phyloP scores from a whole-genome alignment of 2,797 vertebrate species.

The Sebastes alutus region DNA sequence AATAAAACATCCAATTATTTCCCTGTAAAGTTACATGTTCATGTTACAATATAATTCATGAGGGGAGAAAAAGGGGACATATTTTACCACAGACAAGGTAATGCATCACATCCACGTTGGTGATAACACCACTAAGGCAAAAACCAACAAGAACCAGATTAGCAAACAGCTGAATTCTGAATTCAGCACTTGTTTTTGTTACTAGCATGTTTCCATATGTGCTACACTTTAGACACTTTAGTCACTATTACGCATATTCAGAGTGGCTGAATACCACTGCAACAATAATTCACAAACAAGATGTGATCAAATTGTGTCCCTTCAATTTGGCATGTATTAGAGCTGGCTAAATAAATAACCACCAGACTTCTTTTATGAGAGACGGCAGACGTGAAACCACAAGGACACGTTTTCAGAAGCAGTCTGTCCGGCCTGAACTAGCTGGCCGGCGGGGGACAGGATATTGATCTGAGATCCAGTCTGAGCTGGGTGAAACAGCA shows the following conservation, averaged over 20 bases:
- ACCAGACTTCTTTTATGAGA: conserved; percentile 11
- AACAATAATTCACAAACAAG: conserved; percentile 2
- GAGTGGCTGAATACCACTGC: not conserved
- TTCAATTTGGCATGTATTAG: not conserved
- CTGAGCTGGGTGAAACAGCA: conserved; percentile 72
- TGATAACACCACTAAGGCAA: not conserved
- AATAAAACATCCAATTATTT: not conserved
- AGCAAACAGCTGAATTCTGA: conserved; percentile 15
- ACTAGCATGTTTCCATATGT: not conserved
- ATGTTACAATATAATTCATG: not conserved
- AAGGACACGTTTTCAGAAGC: conserved; percentile 63
- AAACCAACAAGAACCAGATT: conserved; percentile 3
- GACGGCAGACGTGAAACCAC: conserved; percentile 52
- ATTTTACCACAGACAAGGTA: not conserved
- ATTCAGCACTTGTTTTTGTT: conserved; percentile 2
- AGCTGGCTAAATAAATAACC: conserved; percentile 23
- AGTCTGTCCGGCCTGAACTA: conserved; percentile 62
- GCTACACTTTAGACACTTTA: not conserved
- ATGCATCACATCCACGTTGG: conserved; percentile 4
- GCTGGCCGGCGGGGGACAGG: conserved; percentile 68
- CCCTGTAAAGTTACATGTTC: not conserved
- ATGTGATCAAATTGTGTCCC: not conserved
- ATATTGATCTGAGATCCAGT: conserved; percentile 81
- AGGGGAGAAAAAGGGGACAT: not conserved
- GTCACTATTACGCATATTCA: not conserved